Percentiles rank a stretch among this genome's conserved stretches.
Evolutionary conservation across 1,140 invertebrate species (phyloP).

Genomic region (Hermetia illucens): DNA sequence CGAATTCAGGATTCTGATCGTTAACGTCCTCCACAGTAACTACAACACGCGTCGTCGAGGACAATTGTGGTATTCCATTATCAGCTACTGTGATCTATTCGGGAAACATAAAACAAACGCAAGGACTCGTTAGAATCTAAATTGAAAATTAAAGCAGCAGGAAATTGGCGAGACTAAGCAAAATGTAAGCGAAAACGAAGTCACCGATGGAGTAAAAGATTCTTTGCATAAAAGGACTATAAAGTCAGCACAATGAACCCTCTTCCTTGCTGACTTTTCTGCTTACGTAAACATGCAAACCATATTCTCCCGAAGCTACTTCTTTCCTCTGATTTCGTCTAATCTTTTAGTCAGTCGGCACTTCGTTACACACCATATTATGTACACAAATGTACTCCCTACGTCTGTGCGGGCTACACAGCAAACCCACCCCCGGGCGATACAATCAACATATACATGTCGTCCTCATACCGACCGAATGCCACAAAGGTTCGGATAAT

Average conservation of each 20-base stretch:
- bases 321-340: no score
- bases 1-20: constrained; percentile 70
- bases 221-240: neutral
- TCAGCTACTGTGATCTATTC: constrained; percentile 62
- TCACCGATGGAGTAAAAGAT: neutral
- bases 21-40: constrained; percentile 72
- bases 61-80: constrained; percentile 56
- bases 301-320: no score
- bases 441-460: neutral
- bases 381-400: constrained; percentile 1
- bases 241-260: no score
- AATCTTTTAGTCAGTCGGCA: no score
- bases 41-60: constrained; percentile 69
- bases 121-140: no score
- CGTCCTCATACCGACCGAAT: no score
- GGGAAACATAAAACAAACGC: constrained; percentile 6
- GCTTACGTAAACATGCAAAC: no score
- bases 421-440: neutral
- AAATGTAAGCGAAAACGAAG: neutral
- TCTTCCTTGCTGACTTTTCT: no score
- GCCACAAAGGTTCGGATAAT: no score
- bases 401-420: neutral
- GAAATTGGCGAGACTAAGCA: no score
- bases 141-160: no score
- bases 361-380: no score